phyloP scores from a whole-genome alignment of 1,140 invertebrate genomes.

The Armadillidium nasatum region DNA sequence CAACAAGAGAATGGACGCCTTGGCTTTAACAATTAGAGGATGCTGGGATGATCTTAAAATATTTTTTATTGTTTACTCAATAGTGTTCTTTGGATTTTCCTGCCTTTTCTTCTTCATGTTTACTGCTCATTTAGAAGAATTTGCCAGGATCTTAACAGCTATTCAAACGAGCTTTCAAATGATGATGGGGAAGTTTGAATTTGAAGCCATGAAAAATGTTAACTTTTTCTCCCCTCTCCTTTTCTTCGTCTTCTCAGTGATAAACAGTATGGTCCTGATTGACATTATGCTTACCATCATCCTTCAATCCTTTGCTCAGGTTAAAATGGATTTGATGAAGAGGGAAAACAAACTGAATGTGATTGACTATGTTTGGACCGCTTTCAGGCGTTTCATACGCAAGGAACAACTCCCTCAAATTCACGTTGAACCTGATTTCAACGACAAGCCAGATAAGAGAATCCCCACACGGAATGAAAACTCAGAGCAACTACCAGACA shows the following conservation, averaged over 20 bases:
- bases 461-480: background rate
- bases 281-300: slow-evolving; percentile 60
- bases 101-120: slow-evolving; percentile 37
- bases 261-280: slow-evolving; percentile 55
- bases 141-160: slow-evolving; percentile 26
- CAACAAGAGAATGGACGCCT: slow-evolving; percentile 40
- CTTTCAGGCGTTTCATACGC: slow-evolving; percentile 10
- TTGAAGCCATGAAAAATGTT: slow-evolving; percentile 51
- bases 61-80: slow-evolving; percentile 38
- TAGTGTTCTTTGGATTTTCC: slow-evolving; percentile 41
- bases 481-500: slow-evolving; percentile 26
- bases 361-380: slow-evolving; percentile 31
- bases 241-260: slow-evolving; percentile 55
- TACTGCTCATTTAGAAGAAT: slow-evolving; percentile 26
- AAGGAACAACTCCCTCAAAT: slow-evolving; percentile 16
- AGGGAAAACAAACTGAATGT: slow-evolving; percentile 35
- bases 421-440: slow-evolving; percentile 13
- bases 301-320: slow-evolving; percentile 54
- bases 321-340: slow-evolving; percentile 34
- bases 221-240: slow-evolving; percentile 53
- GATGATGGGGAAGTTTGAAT: slow-evolving; percentile 46
- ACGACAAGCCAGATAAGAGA: background rate
- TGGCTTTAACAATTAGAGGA: slow-evolving; percentile 30
- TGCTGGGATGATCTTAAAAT: slow-evolving; percentile 39
- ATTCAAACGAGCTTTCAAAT: slow-evolving; percentile 38